phyloP scores from a whole-genome alignment of 2,888 invertebrate species.

The Netelia inedita region DNA sequence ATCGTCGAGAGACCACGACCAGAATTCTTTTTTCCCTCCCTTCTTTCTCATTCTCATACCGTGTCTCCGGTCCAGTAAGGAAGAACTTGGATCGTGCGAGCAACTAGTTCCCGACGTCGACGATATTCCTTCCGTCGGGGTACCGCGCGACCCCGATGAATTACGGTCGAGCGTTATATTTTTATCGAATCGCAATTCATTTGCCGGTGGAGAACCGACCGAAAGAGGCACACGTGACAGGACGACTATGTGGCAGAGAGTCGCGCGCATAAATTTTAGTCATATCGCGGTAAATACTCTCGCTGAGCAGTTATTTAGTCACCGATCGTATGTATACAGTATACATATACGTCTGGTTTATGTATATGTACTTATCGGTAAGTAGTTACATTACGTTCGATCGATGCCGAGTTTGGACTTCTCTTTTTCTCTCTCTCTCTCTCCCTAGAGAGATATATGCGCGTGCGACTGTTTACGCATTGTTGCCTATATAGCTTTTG shows the following conservation, averaged over 20 bases:
- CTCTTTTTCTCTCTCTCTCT: constrained; percentile 10
- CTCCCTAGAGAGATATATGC: constrained; percentile 5
- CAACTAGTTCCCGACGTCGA: constrained; percentile 53
- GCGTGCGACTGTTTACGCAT: constrained; percentile 14
- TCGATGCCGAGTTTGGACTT: constrained; percentile 54
- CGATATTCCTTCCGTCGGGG: constrained; percentile 64
- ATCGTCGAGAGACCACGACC: constrained; percentile 60
- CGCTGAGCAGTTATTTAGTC: constrained; percentile 63
- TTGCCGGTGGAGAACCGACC: constrained; percentile 36
- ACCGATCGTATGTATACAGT: constrained; percentile 35
- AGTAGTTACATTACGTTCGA: constrained; percentile 64
- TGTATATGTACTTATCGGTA: constrained; percentile 44
- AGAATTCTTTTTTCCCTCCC: constrained; percentile 52
- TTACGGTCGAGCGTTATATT: constrained; percentile 68
- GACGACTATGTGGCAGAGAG: constrained; percentile 43
- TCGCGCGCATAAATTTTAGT: constrained; percentile 66
- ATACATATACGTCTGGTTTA: background rate
- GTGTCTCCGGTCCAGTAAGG: constrained; percentile 38
- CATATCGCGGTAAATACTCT: constrained; percentile 66
- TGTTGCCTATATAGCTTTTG: constrained; percentile 24
- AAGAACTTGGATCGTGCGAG: constrained; percentile 42
- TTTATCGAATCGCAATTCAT: constrained; percentile 70
- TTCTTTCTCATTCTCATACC: constrained; percentile 26
- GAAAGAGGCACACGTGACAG: constrained; percentile 39
- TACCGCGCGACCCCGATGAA: constrained; percentile 64